These are phyloP conservation scores for Pavo muticus DNA, from an alignment of 2,113 vertebrate species.

Conservation along the genomic window DNA sequence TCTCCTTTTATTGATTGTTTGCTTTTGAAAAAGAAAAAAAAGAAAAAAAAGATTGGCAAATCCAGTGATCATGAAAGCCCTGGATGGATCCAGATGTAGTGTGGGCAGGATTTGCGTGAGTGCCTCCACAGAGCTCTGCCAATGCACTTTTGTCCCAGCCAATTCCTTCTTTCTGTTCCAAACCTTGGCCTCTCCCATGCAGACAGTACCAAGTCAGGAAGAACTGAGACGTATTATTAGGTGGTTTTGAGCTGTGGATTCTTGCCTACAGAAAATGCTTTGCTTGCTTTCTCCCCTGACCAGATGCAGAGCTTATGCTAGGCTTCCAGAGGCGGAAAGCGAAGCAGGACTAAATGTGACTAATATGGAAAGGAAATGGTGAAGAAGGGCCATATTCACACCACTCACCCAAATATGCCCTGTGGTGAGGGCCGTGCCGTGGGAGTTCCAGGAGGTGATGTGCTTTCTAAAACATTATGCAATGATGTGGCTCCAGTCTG, in stretches of 20 bases:
- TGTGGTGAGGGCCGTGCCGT: not conserved
- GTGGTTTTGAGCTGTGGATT: slow-evolving; percentile 64
- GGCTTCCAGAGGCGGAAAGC: slow-evolving; percentile 1
- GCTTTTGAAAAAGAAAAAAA: slow-evolving; percentile 2
- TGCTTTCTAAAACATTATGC: not conserved
- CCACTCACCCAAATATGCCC: not conserved
- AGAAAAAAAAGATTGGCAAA: not conserved
- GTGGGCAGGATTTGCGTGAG: slow-evolving; percentile 33
- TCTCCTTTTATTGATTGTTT: slow-evolving; percentile 24
- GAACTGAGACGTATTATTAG: slow-evolving; percentile 43
- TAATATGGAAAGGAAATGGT: slow-evolving; percentile 13
- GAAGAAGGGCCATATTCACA: slow-evolving; percentile 1
- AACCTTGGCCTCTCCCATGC: not conserved
- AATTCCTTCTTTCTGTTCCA: slow-evolving; percentile 21
- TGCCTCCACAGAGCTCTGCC: slow-evolving; percentile 39
- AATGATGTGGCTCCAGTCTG: not conserved
- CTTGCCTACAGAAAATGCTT: slow-evolving; percentile 54
- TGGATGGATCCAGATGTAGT: not conserved
- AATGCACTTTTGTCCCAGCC: slow-evolving; percentile 43
- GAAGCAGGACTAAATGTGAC: not conserved
- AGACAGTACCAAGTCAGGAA: slow-evolving; percentile 49
- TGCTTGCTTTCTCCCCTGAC: slow-evolving; percentile 46
- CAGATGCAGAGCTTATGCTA: not conserved
- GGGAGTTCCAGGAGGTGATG: not conserved
- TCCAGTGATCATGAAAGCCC: slow-evolving; percentile 12